Base-by-base conservation (phyloP, 2,888 invertebrate genomes). In the Nudaria mundana region DNA sequence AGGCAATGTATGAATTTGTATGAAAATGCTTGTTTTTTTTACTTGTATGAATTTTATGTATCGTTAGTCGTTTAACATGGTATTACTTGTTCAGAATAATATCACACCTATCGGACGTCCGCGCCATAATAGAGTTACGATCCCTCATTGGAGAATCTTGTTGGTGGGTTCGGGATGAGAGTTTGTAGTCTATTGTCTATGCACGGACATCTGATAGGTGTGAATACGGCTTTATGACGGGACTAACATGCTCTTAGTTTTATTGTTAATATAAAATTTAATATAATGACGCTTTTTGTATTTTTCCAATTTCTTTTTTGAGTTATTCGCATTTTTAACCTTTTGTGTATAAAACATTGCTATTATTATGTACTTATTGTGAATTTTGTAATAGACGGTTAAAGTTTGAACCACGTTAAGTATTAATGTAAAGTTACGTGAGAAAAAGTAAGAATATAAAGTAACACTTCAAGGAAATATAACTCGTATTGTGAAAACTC, bases 1-100 rank as follows among this genome's bases (percentile, higher is more conserved):
- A 83, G 81, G 77, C 75, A 72, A 68, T 75, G 78, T 71, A 77
- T 80, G 79, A 63, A 53, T 67, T 71, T 76, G 57, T 68, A 68
- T 65, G 78, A 71, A 70, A 67, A 71, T 74, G 76, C 75, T 78
- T 76, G 73, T 63, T 67, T 71, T 70, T 70, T 70, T 70, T 71
- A 67, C 64, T 58, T 62, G 66, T 65, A 65, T 66, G 69, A 59
- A 61, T 64, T 63, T 20, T 71, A 76, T 69, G 66, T 81, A 75
- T 82, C 74, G 78, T 75, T 76, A 76, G 74, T 37, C 32, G 35
- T 14, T 44, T 39, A 37, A 44, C 16, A 40, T 18, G 23, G n/a
- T 33, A 30, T 39, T n/a, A 20, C 12, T 34, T 30, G 13, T 31
- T 24, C 12, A 16, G 12, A 37, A 13, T 16, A 3, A 16, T 31